Conservation (phyloP, 1,140 invertebrate genomes). For the Zaprionus capensis region DNA sequence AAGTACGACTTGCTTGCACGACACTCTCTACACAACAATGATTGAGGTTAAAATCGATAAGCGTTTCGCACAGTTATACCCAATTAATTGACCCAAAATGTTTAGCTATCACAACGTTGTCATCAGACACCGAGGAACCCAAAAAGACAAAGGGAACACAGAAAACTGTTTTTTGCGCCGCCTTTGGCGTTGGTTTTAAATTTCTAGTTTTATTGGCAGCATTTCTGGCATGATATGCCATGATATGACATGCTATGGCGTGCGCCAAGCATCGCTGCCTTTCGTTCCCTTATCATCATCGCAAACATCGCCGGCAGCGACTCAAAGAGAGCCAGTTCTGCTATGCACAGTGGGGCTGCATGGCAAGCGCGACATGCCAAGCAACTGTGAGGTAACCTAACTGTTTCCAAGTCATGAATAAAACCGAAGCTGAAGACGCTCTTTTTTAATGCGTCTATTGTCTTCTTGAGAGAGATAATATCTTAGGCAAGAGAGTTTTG, state of each 20-base stretch:
- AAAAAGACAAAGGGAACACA: constrained; percentile 17
- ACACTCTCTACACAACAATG: background rate
- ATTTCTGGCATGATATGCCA: constrained; percentile 16
- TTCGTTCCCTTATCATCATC: constrained; percentile 65
- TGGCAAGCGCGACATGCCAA: constrained; percentile 24
- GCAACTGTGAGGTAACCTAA: constrained; percentile 36
- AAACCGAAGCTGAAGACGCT: constrained; percentile 12
- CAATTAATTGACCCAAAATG: constrained; percentile 57
- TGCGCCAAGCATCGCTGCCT: constrained; percentile 70
- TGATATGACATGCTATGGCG: constrained; percentile 32
- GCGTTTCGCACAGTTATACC: constrained; percentile 17
- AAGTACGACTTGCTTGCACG: background rate
- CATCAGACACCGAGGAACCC: constrained; percentile 46
- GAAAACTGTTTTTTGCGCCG: constrained; percentile 30
- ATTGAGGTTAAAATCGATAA: constrained; percentile 14
- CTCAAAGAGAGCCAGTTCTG: constrained; percentile 59
- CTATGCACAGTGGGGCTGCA: constrained; percentile 71
- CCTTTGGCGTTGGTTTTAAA: constrained; percentile 64
- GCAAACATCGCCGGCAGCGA: constrained; percentile 57
- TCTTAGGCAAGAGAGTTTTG: constrained; percentile 25
- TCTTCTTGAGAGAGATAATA: constrained; percentile 48
- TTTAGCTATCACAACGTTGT: constrained; percentile 67
- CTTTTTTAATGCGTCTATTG: constrained; percentile 42
- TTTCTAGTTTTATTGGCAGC: constrained; percentile 71
- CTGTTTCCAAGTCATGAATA: constrained; percentile 33